Percentiles rank a stretch among this genome's conserved stretches.
Conservation (phyloP, 2,888 invertebrate species). For the Selenia dentaria region DNA sequence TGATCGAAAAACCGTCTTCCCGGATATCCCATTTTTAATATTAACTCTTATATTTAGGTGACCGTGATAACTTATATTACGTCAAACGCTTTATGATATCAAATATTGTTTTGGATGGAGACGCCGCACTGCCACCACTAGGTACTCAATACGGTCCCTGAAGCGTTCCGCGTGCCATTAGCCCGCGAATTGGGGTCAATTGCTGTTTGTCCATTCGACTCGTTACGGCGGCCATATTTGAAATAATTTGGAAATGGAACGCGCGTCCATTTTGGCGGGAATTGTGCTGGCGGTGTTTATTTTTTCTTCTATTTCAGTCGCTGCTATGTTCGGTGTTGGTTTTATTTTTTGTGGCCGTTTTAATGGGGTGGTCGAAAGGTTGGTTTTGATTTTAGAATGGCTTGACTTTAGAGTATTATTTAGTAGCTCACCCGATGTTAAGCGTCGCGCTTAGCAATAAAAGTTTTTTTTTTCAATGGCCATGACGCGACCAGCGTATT, state of each 20-base stretch:
- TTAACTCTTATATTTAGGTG: no score
- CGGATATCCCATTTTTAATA: no score
- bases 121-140: constrained; percentile 4
- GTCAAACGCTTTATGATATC: no score
- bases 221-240: constrained; percentile 59
- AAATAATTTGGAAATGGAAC: constrained; percentile 69
- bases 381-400: not conserved
- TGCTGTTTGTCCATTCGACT: constrained; percentile 47
- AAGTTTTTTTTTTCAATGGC: no score
- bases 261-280: constrained; percentile 36
- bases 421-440: no score
- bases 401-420: no score
- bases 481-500: no score
- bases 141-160: constrained; percentile 4
- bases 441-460: no score
- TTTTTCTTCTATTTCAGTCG: constrained; percentile 3
- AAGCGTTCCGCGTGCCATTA: constrained; percentile 32
- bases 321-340: not conserved
- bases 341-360: not conserved
- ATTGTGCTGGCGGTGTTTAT: constrained; percentile 7
- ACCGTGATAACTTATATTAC: no score
- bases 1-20: no score
- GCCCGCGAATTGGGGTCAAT: constrained; percentile 51
- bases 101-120: constrained; percentile 4
- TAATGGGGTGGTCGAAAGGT: not conserved